Conservation (phyloP, 2,888 invertebrate genomes). For the Lithophane ornitopus region DNA sequence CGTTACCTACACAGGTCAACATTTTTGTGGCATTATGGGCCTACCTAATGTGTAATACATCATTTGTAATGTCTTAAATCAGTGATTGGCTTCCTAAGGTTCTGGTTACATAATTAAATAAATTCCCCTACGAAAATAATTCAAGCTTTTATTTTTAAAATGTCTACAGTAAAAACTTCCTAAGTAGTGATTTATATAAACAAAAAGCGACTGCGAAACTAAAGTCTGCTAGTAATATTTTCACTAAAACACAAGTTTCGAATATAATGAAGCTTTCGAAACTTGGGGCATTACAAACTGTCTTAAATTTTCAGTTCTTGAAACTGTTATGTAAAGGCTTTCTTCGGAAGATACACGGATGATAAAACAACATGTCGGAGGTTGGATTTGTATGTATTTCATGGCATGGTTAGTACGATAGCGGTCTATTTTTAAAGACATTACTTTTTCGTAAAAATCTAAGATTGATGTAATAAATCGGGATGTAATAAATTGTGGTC, state of each 20-base stretch:
- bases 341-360: slow-evolving; percentile 29
- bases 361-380: slow-evolving; percentile 11
- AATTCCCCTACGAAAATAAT: background rate
- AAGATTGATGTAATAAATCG: too few relatives aligned
- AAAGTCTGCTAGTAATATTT: slow-evolving; percentile 27
- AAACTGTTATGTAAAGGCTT: slow-evolving; percentile 50
- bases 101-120: too few relatives aligned
- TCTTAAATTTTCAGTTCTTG: slow-evolving; percentile 27
- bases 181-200: slow-evolving; percentile 3
- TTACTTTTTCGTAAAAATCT: too few relatives aligned
- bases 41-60: too few relatives aligned
- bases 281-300: slow-evolving; percentile 56
- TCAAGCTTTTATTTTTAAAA: background rate
- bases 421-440: too few relatives aligned
- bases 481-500: too few relatives aligned
- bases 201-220: slow-evolving; percentile 3
- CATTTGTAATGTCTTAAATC: too few relatives aligned
- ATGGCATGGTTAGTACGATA: too few relatives aligned
- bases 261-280: slow-evolving; percentile 33
- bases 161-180: background rate
- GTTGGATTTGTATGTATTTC: too few relatives aligned
- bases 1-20: too few relatives aligned
- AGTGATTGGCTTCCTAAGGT: too few relatives aligned
- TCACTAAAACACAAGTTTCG: slow-evolving; percentile 51
- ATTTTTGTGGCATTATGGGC: too few relatives aligned